phyloP scores from a whole-genome alignment of 2,888 invertebrate species.

The Agonum fuliginosum region DNA sequence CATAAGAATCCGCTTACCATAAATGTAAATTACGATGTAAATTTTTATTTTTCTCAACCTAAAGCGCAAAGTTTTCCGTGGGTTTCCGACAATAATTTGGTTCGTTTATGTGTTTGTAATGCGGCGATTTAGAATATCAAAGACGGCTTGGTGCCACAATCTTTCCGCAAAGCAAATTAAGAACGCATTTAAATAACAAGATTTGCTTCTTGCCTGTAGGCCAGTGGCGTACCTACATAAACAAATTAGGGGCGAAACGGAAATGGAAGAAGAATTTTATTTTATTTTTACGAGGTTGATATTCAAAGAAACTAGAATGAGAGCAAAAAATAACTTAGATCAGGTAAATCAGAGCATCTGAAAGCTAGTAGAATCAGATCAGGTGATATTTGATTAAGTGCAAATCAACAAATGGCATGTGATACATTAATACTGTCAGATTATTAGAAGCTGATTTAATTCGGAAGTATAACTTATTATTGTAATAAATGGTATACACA shows the following conservation, averaged over 20 bases:
- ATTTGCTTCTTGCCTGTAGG: not conserved
- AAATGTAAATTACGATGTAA: constrained; percentile 2
- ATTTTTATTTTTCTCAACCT: not conserved
- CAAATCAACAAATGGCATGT: no score
- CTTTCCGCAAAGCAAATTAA: not conserved
- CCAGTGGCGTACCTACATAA: not conserved
- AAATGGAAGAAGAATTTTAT: no score
- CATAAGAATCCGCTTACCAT: not conserved
- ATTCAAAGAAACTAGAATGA: no score
- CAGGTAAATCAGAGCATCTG: no score
- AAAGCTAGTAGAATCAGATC: no score
- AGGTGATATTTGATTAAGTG: no score
- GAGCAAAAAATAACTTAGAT: no score
- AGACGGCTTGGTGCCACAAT: not conserved
- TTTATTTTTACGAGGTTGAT: no score
- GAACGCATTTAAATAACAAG: constrained; percentile 2
- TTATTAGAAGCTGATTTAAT: no score
- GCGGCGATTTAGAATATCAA: not conserved
- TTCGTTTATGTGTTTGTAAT: not conserved
- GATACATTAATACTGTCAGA: no score
- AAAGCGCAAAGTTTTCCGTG: not conserved
- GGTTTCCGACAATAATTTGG: not conserved
- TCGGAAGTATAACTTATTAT: no score
- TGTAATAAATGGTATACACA: no score
- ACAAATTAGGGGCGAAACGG: not conserved